phyloP scores from a whole-genome alignment of 2,888 invertebrate genomes.

The Conomelus anceps region DNA sequence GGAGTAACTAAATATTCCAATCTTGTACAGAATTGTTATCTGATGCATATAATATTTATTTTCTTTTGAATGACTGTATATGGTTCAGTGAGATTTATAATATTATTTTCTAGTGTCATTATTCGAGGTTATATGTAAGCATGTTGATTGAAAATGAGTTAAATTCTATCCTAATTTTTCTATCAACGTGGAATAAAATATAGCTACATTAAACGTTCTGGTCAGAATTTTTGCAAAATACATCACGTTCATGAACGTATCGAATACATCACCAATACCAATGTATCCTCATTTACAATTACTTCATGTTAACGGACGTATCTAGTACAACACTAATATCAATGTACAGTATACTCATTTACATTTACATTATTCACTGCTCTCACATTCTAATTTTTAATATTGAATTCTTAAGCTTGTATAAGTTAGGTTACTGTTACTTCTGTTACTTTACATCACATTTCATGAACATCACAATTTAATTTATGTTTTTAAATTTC shows the following conservation, averaged over 20 bases:
- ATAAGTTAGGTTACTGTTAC: too few relatives aligned
- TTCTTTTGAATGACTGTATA: background rate
- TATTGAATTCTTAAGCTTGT: too few relatives aligned
- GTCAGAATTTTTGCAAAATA: background rate
- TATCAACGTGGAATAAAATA: background rate
- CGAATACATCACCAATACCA: too few relatives aligned
- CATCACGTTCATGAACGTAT: background rate
- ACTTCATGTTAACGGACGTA: too few relatives aligned
- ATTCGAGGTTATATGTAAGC: background rate
- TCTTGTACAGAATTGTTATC: background rate
- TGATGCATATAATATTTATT: background rate
- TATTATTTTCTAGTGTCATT: background rate
- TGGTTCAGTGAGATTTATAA: background rate
- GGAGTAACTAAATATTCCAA: background rate
- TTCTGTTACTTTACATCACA: background rate
- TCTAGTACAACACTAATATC: too few relatives aligned
- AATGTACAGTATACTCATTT: too few relatives aligned
- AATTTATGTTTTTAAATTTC: background rate
- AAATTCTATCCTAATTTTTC: background rate
- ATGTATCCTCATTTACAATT: too few relatives aligned
- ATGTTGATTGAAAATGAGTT: background rate
- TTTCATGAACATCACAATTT: background rate
- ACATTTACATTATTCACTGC: too few relatives aligned
- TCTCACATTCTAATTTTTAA: too few relatives aligned
- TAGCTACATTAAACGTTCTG: background rate